Base-by-base conservation (phyloP, 1,140 invertebrate genomes). In the Asbolus verrucosus region DNA sequence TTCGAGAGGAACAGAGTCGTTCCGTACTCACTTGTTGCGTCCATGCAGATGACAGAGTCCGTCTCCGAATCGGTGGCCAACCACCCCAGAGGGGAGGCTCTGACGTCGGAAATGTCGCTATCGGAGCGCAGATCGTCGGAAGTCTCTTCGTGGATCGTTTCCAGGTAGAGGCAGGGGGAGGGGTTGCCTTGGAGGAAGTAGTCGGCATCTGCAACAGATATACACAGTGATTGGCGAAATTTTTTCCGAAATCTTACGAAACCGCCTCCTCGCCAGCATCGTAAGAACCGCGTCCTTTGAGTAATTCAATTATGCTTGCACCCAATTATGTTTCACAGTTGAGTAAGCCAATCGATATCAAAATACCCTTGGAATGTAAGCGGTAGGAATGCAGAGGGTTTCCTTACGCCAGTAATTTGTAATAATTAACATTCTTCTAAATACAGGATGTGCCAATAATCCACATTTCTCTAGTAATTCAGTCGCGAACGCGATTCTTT, bases 141-240 rank as follows among this genome's bases (percentile, higher is more conserved):
- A 1, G 90, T 92, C 79, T 92, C 91, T 78, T 92, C 91, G 69
- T 90, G 83, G 78, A 92, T 92, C 0, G 90, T 92, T 80, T 91
- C 91, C 81, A 92, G 82, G 75, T 87, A 87, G 60, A 86, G 83
- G 69, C 84, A 85, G 43, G 84, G 83, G 43, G 81, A 78, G 2
- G 71, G 60, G 11, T 33, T 69, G 0, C 73, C 73, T 5, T 77
- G 76, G 5, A 81, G 59, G 46, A 81, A 81, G 46, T 85, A 75
- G 71, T 84, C 81, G 8, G 83, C 82, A 76, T 87, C 85, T 86
- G 81, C 4, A 83, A 86, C 66, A 69, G 72, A 46, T 3, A 8
- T n/a, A 27, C 24, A 27, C 24, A n/a, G n/a, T n/a, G 24, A 27
- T 27, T 8, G 8, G 24, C 3, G 24, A 8, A 27, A n/a, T n/a